Base-by-base conservation (phyloP, 2,113 vertebrate genomes). In the Hymenochirus boettgeri region DNA sequence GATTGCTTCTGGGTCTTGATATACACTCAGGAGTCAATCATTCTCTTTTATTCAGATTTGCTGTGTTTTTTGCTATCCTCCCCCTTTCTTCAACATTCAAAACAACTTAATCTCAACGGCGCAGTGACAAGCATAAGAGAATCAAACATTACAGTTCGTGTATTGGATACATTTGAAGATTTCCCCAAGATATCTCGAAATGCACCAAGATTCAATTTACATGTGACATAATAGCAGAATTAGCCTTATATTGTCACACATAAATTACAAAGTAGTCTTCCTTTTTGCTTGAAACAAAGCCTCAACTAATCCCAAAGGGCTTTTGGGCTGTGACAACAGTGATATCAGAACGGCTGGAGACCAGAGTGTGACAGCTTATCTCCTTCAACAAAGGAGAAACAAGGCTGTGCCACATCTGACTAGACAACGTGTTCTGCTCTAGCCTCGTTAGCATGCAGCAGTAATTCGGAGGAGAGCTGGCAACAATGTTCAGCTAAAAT, bases 211-310 rank as follows among this genome's bases (percentile, higher is more conserved):
- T 55, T 55, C 26, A 29, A 55, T 55, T 55, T 55, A 25, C 26
- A 17, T 55, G 52, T 55, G 52, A 55, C 26, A 55, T 55, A 55
- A 55, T 55, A 31, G 52, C 52, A 55, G 52, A 55, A 55, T 55
- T 55, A 53, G 52, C 31, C n/a, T 55, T n/a, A n/a, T 19, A 31
- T 55, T 55, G 52, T 27, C 52, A 55, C 19, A 55, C 52, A 55
- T 55, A 55, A 55, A 55, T 55, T 55, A 55, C 7, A 53, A n/a
- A 31, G 52, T 26, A 29, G 8, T 19, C 26, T 53, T 53, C 24
- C 2, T 55, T 55, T 29, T 31, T 29, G 25, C 52, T 55, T 29
- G 25, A 55, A 55, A 55, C 26, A 55, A 55, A 53, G 19, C 52
- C 52, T 55, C 52, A 55, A 55, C n/a, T 17, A 55, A 55, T 55